These are phyloP conservation scores for Troilus luridus DNA, from an alignment of 2,888 invertebrate species.

Conservation along the genomic window DNA sequence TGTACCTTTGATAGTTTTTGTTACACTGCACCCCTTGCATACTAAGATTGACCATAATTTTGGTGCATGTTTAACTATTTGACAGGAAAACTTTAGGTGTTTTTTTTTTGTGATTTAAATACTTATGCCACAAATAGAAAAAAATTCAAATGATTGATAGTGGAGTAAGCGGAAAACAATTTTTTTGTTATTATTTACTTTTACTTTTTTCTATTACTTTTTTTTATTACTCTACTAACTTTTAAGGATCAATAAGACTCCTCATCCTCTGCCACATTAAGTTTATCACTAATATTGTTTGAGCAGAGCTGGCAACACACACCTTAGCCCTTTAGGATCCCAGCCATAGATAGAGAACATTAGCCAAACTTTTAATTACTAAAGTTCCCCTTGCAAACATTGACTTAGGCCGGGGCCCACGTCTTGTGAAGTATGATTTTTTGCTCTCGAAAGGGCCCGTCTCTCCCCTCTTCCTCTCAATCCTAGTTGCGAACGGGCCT, in stretches of 20 bases:
- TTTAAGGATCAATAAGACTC: neutral
- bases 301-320: neutral
- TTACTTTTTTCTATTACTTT: too few species aligned
- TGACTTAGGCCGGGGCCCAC: neutral
- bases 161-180: neutral
- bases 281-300: slow-evolving; percentile 11
- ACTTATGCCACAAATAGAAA: too few species aligned
- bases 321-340: neutral
- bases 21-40: too few species aligned
- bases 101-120: too few species aligned
- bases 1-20: too few species aligned
- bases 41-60: too few species aligned
- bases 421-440: neutral
- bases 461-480: neutral
- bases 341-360: neutral
- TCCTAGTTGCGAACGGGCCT: neutral
- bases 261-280: neutral
- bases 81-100: too few species aligned
- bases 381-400: neutral
- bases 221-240: neutral
- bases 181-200: too few species aligned
- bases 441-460: neutral
- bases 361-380: neutral
- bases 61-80: too few species aligned
- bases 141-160: neutral